These are phyloP conservation scores for Eupleurogrammus muticus DNA, from an alignment of 2,797 vertebrate genomes.

Conservation along the genomic window DNA sequence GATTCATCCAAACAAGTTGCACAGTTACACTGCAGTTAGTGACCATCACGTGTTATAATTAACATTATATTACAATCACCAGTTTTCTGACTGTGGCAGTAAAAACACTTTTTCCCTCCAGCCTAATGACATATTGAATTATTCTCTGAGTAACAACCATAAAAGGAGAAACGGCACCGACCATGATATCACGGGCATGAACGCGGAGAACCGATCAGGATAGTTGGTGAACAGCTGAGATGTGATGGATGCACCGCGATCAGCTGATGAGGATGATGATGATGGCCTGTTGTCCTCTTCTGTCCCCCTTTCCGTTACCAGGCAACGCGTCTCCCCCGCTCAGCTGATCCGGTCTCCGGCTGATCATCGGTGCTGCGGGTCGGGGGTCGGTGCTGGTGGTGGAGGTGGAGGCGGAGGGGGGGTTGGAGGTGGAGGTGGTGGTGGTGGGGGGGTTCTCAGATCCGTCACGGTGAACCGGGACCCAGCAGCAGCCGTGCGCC, in stretches of 20 bases:
- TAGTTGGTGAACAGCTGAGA: background rate
- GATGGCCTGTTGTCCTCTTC: slow-evolving; percentile 51
- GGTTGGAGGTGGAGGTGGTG: too few relatives aligned
- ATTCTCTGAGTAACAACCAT: background rate
- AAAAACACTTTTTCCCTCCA: background rate
- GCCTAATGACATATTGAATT: background rate
- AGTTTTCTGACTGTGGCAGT: background rate
- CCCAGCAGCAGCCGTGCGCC: slow-evolving; percentile 4
- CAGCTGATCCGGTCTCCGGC: background rate
- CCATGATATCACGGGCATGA: background rate
- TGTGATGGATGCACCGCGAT: background rate
- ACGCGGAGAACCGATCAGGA: background rate
- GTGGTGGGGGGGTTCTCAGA: too few relatives aligned
- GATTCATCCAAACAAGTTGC: background rate
- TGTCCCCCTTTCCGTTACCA: slow-evolving; percentile 53
- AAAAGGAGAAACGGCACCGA: background rate
- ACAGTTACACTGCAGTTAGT: too few relatives aligned
- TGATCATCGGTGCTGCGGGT: too few relatives aligned
- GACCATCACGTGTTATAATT: background rate
- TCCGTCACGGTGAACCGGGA: too few relatives aligned
- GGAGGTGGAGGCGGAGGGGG: too few relatives aligned
- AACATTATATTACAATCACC: background rate
- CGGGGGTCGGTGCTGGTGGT: too few relatives aligned
- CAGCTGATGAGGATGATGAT: slow-evolving; percentile 26
- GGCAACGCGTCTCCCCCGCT: slow-evolving; percentile 66